These are phyloP conservation scores for Pelagia noctiluca DNA, from an alignment of 30 jellyfish, hydroid and myxozoan genomes.

Conservation along the genomic window DNA sequence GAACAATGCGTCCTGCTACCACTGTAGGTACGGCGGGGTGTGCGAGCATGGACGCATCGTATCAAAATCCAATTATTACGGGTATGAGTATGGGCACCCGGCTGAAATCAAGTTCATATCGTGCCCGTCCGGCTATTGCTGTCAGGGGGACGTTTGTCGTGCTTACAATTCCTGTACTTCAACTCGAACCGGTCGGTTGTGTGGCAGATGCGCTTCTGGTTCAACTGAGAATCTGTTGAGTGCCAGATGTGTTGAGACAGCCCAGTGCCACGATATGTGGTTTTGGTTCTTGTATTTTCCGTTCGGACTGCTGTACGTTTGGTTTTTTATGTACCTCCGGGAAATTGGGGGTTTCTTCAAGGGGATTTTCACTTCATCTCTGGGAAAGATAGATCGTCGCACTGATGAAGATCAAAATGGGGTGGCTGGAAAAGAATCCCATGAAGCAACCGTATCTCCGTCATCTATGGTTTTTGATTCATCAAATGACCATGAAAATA, in stretches of 20 bases:
- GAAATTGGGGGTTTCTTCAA: constrained; percentile 72
- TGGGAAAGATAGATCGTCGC: no score
- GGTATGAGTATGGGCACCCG: constrained; percentile 67
- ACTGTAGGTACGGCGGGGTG: constrained; percentile 92
- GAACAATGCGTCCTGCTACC: constrained; percentile 64
- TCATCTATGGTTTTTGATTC: no score
- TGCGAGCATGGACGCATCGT: constrained; percentile 84
- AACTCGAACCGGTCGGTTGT: constrained; percentile 64
- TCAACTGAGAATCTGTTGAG: constrained; percentile 82
- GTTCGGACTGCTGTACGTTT: constrained; percentile 68
- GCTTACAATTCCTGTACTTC: constrained; percentile 80
- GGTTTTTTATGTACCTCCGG: constrained; percentile 84
- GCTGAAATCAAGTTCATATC: constrained; percentile 80
- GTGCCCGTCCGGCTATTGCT: constrained; percentile 93
- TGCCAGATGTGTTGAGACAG: constrained; percentile 68
- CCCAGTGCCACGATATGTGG: constrained; percentile 85
- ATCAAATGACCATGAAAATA: no score
- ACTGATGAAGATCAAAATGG: no score
- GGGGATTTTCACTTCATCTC: no score
- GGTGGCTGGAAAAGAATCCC: no score
- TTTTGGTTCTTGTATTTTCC: constrained; percentile 86
- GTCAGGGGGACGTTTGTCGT: constrained; percentile 78
- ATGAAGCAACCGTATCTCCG: no score
- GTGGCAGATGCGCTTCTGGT: constrained; percentile 90
- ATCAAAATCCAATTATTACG: constrained; percentile 88